A percentile compares a stretch with the other conserved stretches of the same genome.
Conservation (phyloP, 2,113 vertebrate species). For the Lethenteron reissneri region DNA sequence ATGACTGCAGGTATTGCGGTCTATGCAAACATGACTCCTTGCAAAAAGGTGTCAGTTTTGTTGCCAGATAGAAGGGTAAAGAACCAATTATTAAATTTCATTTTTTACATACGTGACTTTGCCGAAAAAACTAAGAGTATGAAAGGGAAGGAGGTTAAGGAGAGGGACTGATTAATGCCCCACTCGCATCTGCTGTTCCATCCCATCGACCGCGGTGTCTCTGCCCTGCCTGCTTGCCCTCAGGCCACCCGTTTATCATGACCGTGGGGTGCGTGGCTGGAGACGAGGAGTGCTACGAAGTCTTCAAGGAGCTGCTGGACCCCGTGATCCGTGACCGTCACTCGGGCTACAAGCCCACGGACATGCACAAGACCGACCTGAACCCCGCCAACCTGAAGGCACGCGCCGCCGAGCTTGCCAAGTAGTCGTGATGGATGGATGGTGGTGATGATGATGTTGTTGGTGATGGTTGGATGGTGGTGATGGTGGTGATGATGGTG, state of each 20-base stretch:
- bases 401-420: background rate
- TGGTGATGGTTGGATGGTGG: background rate
- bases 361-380: constrained; percentile 72
- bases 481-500: too few relatives aligned
- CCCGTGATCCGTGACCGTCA: constrained; percentile 70
- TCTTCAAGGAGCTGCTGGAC: constrained; percentile 65
- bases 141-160: background rate
- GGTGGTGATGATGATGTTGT: background rate
- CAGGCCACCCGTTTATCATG: constrained; percentile 87
- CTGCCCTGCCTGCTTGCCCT: background rate
- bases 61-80: too few relatives aligned
- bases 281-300: constrained; percentile 52
- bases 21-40: too few relatives aligned
- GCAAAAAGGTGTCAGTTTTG: too few relatives aligned
- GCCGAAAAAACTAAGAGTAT: too few relatives aligned
- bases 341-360: constrained; percentile 58
- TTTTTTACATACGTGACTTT: too few relatives aligned
- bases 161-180: background rate
- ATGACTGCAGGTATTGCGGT: too few relatives aligned
- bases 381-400: constrained; percentile 86
- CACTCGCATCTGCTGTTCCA: background rate
- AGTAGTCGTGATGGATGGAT: background rate
- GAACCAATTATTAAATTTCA: too few relatives aligned
- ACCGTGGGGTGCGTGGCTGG: constrained; percentile 69
- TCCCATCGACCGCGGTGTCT: too few relatives aligned